Conservation (phyloP, 2,113 vertebrate genomes). For the Ploceus nigricollis region DNA sequence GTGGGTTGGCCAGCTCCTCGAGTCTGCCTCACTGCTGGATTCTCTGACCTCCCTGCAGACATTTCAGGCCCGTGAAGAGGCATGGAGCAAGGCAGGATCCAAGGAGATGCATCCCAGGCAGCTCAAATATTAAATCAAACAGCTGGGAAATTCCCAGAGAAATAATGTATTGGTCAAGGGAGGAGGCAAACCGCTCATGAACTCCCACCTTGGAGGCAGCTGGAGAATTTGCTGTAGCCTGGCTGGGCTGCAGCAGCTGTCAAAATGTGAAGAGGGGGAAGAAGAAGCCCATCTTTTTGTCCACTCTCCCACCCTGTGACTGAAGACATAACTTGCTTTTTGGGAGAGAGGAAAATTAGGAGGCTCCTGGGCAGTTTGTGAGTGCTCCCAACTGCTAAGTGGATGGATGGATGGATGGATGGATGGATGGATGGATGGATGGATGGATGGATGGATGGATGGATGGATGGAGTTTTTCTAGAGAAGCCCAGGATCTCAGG, state of each 20-base stretch:
- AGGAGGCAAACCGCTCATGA: not conserved
- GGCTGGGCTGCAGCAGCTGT: not conserved
- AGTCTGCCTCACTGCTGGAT: not conserved
- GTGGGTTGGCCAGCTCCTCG: accelerated
- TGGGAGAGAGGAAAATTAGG: not conserved
- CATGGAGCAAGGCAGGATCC: not conserved
- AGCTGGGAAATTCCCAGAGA: not conserved
- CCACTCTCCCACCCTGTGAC: not conserved
- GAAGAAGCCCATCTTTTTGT: not conserved
- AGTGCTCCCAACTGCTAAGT: not conserved
- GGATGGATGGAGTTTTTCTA: not conserved
- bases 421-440: not conserved
- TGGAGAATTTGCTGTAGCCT: not conserved
- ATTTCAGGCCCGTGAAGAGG: not conserved
- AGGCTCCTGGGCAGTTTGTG: not conserved
- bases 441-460: not conserved
- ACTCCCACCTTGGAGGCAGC: not conserved
- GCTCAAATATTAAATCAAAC: not conserved
- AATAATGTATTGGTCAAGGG: not conserved
- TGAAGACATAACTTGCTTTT: not conserved
- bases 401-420: not conserved
- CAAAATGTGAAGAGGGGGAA: not conserved
- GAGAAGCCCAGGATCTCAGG: not conserved
- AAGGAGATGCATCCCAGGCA: not conserved
- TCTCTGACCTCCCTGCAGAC: not conserved